phyloP scores from a whole-genome alignment of 2,888 invertebrate genomes.

The Yponomeuta malinellus region DNA sequence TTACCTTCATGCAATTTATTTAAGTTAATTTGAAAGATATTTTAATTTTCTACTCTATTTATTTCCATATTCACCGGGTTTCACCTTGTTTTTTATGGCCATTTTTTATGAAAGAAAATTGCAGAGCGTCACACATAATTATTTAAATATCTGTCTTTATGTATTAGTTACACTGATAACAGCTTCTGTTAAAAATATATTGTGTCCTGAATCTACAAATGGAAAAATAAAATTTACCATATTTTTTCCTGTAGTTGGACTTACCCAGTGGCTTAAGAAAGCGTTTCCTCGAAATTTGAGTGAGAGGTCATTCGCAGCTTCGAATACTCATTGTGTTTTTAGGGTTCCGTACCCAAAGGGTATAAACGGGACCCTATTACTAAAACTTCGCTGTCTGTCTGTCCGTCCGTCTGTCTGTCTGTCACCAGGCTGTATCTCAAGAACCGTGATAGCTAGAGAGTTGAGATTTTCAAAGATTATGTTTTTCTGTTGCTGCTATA shows the following conservation, averaged over 20 bases:
- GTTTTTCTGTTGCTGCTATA: too few relatives aligned
- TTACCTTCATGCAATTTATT: constrained; percentile 10
- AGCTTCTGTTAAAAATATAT: neutral
- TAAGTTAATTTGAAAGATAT: constrained; percentile 11
- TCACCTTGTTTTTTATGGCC: constrained; percentile 11
- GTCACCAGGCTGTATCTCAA: too few relatives aligned
- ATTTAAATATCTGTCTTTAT: neutral
- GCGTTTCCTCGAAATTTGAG: constrained; percentile 51
- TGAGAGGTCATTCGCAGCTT: constrained; percentile 35
- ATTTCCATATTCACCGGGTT: constrained; percentile 14
- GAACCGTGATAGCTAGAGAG: too few relatives aligned
- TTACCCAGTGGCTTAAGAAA: constrained; percentile 50
- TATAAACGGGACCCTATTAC: too few relatives aligned
- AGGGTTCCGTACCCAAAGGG: too few relatives aligned
- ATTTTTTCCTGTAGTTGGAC: constrained; percentile 46
- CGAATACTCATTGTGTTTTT: too few relatives aligned
- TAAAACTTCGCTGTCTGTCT: too few relatives aligned
- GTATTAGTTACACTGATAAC: neutral
- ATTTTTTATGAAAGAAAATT: constrained; percentile 7
- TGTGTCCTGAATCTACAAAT: neutral
- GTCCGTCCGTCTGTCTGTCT: too few relatives aligned
- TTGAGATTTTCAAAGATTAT: too few relatives aligned
- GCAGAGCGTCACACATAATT: constrained; percentile 1
- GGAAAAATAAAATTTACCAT: neutral
- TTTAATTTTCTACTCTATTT: constrained; percentile 10